These are phyloP conservation scores for Felis chaus DNA, from an alignment of 2,113 vertebrate genomes.

Conservation along the genomic window DNA sequence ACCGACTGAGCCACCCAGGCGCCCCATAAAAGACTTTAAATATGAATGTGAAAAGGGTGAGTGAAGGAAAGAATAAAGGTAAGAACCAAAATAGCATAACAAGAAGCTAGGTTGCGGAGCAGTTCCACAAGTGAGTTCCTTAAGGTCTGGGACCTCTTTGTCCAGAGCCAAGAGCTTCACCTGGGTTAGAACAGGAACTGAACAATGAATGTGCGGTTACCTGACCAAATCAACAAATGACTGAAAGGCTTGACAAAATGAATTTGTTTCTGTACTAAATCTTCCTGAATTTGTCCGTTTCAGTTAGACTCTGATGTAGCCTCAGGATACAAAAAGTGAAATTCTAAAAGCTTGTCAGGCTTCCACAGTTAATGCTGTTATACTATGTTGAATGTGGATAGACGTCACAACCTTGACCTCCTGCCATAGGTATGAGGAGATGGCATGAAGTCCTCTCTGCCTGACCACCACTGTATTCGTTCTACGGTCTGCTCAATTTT, in stretches of 20 bases:
- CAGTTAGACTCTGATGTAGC: not conserved
- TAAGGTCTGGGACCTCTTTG: not conserved
- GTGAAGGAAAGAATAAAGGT: not conserved
- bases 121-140: not conserved
- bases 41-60: not conserved
- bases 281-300: not conserved
- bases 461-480: no score
- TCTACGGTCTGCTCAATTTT: not conserved
- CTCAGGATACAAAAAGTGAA: not conserved
- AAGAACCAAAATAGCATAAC: no score
- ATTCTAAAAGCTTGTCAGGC: not conserved
- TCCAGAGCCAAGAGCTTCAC: not conserved
- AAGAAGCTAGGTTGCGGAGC: not conserved
- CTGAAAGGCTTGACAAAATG: not conserved
- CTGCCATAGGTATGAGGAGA: not conserved
- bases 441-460: not conserved
- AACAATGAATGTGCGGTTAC: not conserved
- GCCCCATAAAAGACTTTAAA: not conserved
- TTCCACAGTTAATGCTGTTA: not conserved
- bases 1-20: no score
- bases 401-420: not conserved
- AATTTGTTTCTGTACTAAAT: not conserved
- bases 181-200: not conserved
- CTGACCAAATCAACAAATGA: not conserved
- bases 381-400: not conserved